Evolutionary conservation across 2,113 vertebrate species (phyloP).

Genomic region (Turdus rufiventris): DNA sequence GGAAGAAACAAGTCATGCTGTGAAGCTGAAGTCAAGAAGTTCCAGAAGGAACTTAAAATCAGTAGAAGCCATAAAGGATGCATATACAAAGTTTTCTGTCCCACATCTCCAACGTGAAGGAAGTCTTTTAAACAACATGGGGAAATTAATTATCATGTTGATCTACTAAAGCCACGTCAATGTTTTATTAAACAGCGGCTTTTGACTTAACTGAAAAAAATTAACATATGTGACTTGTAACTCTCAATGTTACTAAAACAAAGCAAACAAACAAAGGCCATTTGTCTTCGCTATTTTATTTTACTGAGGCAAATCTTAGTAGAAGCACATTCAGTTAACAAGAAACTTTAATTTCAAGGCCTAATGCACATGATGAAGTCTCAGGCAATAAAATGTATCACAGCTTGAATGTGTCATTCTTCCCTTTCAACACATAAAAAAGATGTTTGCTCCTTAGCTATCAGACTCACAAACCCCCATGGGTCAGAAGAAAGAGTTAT

Average conservation of each 20-base stretch:
- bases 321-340: background rate
- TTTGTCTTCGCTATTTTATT: background rate
- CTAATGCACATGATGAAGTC: slow-evolving; percentile 10
- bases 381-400: background rate
- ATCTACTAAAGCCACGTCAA: background rate
- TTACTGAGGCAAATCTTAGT: background rate
- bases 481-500: background rate
- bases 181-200: background rate
- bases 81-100: background rate
- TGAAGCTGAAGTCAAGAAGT: background rate
- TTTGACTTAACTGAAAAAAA: background rate
- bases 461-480: background rate
- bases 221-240: background rate
- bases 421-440: background rate
- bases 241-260: background rate
- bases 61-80: background rate
- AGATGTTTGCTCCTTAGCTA: background rate
- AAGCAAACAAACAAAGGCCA: background rate
- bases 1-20: background rate
- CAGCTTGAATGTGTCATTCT: background rate
- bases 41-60: background rate
- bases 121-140: background rate
- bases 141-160: background rate
- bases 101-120: background rate
- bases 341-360: slow-evolving; percentile 41